These are phyloP conservation scores for Adelges cooleyi DNA, from an alignment of 1,140 invertebrate genomes.

Conservation along the genomic window DNA sequence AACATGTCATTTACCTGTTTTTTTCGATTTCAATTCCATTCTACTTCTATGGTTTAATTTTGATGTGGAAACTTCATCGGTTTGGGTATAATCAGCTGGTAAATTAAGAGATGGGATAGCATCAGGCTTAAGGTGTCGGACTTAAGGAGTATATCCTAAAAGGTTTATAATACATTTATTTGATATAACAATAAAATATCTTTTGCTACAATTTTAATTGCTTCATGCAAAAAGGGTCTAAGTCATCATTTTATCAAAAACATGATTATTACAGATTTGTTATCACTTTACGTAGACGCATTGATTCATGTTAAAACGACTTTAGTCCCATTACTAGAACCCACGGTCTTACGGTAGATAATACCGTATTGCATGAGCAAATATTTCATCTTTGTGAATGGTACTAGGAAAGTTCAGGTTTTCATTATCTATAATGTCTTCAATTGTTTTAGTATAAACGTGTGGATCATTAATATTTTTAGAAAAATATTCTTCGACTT, in stretches of 20 bases:
- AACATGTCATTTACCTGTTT: not conserved
- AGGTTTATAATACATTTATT: not conserved
- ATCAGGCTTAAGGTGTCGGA: not conserved
- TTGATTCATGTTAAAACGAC: too few relatives aligned
- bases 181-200: not conserved
- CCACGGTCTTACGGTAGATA: too few relatives aligned
- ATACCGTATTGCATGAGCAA: not conserved
- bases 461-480: not conserved
- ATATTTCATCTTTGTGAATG: not conserved
- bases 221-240: too few relatives aligned
- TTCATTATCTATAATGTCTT: not conserved
- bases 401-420: not conserved
- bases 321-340: too few relatives aligned
- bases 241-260: too few relatives aligned
- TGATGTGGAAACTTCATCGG: not conserved
- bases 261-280: too few relatives aligned
- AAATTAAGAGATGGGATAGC: not conserved
- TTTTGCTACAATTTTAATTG: too few relatives aligned
- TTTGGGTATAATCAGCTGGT: not conserved
- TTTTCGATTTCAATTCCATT: not conserved
- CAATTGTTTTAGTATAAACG: not conserved
- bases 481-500: constrained; percentile 3
- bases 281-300: too few relatives aligned
- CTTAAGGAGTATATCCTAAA: not conserved
- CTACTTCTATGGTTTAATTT: constrained; percentile 5